Percentiles rank a stretch among this genome's conserved stretches.
phyloP scores from a whole-genome alignment of 2,888 invertebrate species.

The Colletes collaris region DNA sequence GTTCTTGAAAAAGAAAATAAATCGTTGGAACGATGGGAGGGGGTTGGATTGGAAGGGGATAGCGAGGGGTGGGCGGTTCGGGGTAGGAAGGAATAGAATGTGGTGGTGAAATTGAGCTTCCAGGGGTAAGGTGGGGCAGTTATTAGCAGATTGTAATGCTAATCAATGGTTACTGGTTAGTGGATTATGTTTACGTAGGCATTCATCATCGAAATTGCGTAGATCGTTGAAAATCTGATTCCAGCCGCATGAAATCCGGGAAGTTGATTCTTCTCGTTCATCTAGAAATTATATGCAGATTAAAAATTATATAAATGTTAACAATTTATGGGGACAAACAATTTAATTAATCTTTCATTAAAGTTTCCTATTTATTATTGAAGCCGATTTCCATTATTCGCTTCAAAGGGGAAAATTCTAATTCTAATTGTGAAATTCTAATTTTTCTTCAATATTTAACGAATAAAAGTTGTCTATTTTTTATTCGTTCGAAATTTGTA shows the following conservation, averaged over 20 bases:
- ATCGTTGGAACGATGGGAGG: neutral
- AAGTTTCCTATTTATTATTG: no score
- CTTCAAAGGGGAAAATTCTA: no score
- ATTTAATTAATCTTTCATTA: no score
- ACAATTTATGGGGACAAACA: no score
- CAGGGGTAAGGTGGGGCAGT: constrained; percentile 58
- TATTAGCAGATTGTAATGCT: constrained; percentile 80
- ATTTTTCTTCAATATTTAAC: no score
- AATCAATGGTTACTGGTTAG: constrained; percentile 78
- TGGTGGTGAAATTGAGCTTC: constrained; percentile 34
- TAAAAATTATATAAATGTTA: no score
- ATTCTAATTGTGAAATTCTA: no score
- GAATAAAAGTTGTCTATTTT: no score
- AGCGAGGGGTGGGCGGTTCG: neutral
- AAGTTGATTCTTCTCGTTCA: constrained; percentile 25
- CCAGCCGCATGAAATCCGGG: constrained; percentile 34
- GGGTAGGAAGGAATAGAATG: constrained; percentile 18
- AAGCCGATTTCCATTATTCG: no score
- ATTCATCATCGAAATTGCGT: constrained; percentile 80
- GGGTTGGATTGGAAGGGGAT: constrained; percentile 11
- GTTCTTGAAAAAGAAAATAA: constrained; percentile 12
- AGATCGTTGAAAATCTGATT: constrained; percentile 71
- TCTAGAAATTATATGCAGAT: constrained; percentile 8
- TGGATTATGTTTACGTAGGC: constrained; percentile 77
- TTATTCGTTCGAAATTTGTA: no score